phyloP scores from a whole-genome alignment of 2,888 invertebrate genomes.

The Hoplodrina ambigua region DNA sequence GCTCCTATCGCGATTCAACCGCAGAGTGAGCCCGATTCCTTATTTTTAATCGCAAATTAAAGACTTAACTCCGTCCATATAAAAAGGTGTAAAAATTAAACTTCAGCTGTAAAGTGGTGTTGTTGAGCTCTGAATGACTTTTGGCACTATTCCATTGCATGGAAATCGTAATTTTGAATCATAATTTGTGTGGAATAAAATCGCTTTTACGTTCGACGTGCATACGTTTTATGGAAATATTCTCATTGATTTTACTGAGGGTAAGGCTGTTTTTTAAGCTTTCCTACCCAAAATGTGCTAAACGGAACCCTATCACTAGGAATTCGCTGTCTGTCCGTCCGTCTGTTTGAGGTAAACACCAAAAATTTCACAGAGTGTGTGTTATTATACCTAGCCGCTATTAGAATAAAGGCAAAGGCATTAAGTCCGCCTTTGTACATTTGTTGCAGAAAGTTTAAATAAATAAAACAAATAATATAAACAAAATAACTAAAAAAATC shows the following conservation, averaged over 20 bases:
- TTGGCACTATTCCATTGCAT: conserved; percentile 38
- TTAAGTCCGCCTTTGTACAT: too few species aligned
- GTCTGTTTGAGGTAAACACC: too few species aligned
- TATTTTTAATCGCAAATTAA: conserved; percentile 16
- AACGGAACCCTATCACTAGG: too few species aligned
- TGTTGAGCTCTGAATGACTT: conserved; percentile 33
- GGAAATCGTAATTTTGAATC: conserved; percentile 29
- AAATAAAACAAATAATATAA: too few species aligned
- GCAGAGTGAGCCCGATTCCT: not conserved
- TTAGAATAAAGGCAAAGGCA: too few species aligned
- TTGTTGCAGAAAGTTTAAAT: too few species aligned
- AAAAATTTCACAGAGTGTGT: too few species aligned
- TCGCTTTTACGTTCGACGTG: not conserved
- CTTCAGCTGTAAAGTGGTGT: conserved; percentile 23
- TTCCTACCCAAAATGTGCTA: too few species aligned
- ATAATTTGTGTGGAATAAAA: conserved; percentile 3
- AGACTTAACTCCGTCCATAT: conserved; percentile 11
- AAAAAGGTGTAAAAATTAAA: conserved; percentile 40
- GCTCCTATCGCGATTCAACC: not conserved
- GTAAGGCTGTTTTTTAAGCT: not conserved
- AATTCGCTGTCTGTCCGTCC: too few species aligned
- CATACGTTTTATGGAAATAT: conserved; percentile 6
- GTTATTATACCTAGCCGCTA: too few species aligned
- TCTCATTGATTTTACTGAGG: not conserved
- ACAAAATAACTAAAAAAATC: too few species aligned